Evolutionary conservation across 1,140 invertebrate genomes (phyloP).

Genomic region (Ips typographus): DNA sequence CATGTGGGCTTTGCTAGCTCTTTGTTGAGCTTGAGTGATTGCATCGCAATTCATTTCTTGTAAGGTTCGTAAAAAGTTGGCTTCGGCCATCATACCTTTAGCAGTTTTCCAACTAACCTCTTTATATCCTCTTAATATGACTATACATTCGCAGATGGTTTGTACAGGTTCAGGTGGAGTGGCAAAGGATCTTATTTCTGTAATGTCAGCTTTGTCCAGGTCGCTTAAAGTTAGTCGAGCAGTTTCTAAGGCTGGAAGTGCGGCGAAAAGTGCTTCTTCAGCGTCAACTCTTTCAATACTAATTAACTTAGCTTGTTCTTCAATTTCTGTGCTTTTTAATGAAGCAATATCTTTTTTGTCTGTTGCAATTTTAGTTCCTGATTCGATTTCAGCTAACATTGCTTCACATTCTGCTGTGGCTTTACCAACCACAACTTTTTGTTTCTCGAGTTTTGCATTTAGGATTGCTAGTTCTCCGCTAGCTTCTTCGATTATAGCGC

Average conservation of each 20-base stretch:
- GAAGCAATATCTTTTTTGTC: slow-evolving; percentile 76
- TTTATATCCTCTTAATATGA: slow-evolving; percentile 76
- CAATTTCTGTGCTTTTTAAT: slow-evolving; percentile 76
- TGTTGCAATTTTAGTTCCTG: slow-evolving; percentile 57
- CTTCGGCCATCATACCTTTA: slow-evolving; percentile 87
- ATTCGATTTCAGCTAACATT: slow-evolving; percentile 66
- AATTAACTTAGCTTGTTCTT: slow-evolving; percentile 75
- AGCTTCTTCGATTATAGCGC: slow-evolving; percentile 67
- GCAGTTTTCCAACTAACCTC: slow-evolving; percentile 89
- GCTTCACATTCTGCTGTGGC: slow-evolving; percentile 74
- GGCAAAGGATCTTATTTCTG: slow-evolving; percentile 87
- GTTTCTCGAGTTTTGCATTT: slow-evolving; percentile 73
- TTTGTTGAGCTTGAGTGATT: slow-evolving; percentile 73
- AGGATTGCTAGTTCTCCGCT: slow-evolving; percentile 70
- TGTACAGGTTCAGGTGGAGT: slow-evolving; percentile 89
- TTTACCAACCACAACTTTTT: slow-evolving; percentile 73
- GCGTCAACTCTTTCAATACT: slow-evolving; percentile 78
- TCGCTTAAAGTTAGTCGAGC: slow-evolving; percentile 76
- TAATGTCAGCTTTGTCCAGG: slow-evolving; percentile 85
- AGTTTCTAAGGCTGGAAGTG: slow-evolving; percentile 78
- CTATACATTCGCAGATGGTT: slow-evolving; percentile 82
- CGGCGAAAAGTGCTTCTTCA: slow-evolving; percentile 73
- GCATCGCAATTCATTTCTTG: slow-evolving; percentile 84
- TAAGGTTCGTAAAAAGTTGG: slow-evolving; percentile 75
- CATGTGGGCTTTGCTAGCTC: slow-evolving; percentile 68